Evolutionary conservation across 2,888 invertebrate species (phyloP), one percentile per base, ranked within the genome.

Genomic region (Oligia fasciuncula): DNA sequence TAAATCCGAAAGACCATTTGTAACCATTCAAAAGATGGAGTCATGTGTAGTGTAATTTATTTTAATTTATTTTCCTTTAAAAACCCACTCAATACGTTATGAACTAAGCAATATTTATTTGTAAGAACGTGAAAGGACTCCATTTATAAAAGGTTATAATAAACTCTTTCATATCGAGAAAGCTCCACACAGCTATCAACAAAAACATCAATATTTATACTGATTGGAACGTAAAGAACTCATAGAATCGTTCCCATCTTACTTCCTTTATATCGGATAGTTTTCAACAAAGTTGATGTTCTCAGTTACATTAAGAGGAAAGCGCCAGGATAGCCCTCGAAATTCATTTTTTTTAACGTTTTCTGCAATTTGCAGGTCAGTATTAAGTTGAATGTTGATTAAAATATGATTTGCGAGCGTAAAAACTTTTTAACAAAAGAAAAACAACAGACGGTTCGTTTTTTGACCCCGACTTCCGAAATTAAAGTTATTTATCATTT

Each of bases 151-250:
- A 72, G 23, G 29, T 29, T 29, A n/a, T 66, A 63, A 69, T 71
- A 66, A 66, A 60, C 43, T 35, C 46, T 54, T 43, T 49, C 46
- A 65, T 23, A 35, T 35, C 17, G 60, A 69, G 73, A 73, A 70
- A 84, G 51, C 63, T 73, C 14, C 17, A 40, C 29, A 51, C 43
- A 51, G 40, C 23, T 51, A 11, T 69, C 51, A 35, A 74, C 72
- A 86, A 78, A 84, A 67, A 73, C 74, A 73, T 78, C 14, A 14
- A 75, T 70, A 75, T 84, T 79, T 73, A 84, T 57, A 67, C 40
- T 76, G 66, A 84, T 76, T 86, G 73, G 60, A 65, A 57, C 54
- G 9, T 60, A 67, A 70, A 83, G 35, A 69, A 29, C 23, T 69
- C 8, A 73, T 70, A 68, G 62, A 79, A 72, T 65, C 62, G 40